phyloP scores from a whole-genome alignment of 1,140 invertebrate genomes.

The Neodiprion virginianus region DNA sequence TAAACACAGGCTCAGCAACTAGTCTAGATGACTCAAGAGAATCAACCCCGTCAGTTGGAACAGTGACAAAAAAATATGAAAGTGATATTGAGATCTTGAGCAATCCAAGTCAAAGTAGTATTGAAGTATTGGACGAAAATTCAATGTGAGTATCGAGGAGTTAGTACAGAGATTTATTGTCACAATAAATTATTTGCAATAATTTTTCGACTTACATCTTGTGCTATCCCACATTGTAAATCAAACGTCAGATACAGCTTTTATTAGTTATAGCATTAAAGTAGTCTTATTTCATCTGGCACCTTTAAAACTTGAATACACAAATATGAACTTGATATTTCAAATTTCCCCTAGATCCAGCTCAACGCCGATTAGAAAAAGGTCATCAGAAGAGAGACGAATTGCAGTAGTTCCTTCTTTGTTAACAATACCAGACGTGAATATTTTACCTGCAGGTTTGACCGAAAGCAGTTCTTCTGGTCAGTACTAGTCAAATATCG shows the following conservation, averaged over 20 bases:
- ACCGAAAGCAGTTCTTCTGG: constrained; percentile 71
- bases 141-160: constrained; percentile 51
- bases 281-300: too few relatives aligned
- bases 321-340: too few relatives aligned
- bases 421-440: constrained; percentile 54
- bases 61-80: constrained; percentile 60
- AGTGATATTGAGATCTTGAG: constrained; percentile 72
- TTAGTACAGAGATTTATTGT: neutral
- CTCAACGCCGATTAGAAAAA: constrained; percentile 55
- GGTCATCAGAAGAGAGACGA: constrained; percentile 57
- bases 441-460: constrained; percentile 54
- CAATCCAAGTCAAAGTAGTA: constrained; percentile 71
- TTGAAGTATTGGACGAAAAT: constrained; percentile 67
- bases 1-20: constrained; percentile 53
- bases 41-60: constrained; percentile 57
- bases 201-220: constrained; percentile 27
- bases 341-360: constrained; percentile 37
- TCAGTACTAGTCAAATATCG: constrained; percentile 23
- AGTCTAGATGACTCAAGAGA: constrained; percentile 60
- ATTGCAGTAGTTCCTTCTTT: constrained; percentile 49
- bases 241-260: neutral
- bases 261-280: too few relatives aligned
- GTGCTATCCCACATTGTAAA: neutral
- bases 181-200: constrained; percentile 32
- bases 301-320: too few relatives aligned